Evolutionary conservation across 1,140 invertebrate genomes (phyloP).

Genomic region (Lamellibrachia luymesi): DNA sequence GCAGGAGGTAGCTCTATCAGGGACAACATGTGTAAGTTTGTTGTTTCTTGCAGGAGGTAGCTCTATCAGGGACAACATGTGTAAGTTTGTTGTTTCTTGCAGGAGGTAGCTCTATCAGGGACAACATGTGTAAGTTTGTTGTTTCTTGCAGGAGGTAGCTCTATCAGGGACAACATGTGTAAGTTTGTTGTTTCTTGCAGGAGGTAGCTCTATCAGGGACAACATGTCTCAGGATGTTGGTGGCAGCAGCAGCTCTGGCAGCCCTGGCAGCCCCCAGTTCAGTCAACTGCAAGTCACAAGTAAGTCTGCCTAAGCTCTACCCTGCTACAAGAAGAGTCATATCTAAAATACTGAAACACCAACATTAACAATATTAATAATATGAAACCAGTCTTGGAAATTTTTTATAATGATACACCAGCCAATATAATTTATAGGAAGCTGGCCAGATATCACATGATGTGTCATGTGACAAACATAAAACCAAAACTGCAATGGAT

Average conservation of each 20-base stretch:
- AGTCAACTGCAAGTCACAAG: slow-evolving; percentile 46
- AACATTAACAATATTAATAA: neutral
- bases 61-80: neutral
- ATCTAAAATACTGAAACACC: neutral
- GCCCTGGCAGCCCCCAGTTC: slow-evolving; percentile 36
- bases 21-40: neutral
- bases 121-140: neutral
- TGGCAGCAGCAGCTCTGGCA: slow-evolving; percentile 41
- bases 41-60: neutral
- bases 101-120: neutral
- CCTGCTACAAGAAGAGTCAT: neutral
- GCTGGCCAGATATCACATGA: neutral
- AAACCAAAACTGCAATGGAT: neutral
- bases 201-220: neutral
- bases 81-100: neutral
- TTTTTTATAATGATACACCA: too few species aligned
- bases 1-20: neutral
- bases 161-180: slow-evolving; percentile 10
- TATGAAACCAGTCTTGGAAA: too few species aligned
- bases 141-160: neutral
- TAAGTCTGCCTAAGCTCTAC: slow-evolving; percentile 27
- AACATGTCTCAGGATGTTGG: slow-evolving; percentile 34
- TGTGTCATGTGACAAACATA: neutral
- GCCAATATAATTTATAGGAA: neutral
- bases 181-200: slow-evolving; percentile 30